Percentiles rank a stretch among this genome's conserved stretches.
These are phyloP conservation scores for Melozone crissalis DNA, from an alignment of 2,113 vertebrate species.

Conservation along the genomic window DNA sequence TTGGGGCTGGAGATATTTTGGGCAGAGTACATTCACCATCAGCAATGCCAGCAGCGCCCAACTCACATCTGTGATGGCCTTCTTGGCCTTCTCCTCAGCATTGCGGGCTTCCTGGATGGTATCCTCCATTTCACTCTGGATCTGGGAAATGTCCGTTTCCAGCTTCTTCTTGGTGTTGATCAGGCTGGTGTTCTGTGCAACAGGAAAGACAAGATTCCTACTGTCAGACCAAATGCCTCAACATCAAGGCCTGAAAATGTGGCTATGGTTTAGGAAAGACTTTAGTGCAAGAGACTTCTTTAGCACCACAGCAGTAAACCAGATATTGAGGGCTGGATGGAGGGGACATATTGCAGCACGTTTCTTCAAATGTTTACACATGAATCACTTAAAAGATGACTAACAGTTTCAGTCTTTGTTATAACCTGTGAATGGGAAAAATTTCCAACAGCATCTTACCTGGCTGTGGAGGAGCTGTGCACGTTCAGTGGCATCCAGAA, in stretches of 20 bases:
- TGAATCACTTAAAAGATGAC: not conserved
- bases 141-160: constrained; percentile 76
- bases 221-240: too few species aligned
- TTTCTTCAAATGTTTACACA: not conserved
- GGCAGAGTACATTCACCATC: too few species aligned
- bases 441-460: constrained; percentile 9
- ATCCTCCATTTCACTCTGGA: constrained; percentile 87
- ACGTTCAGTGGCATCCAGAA: constrained; percentile 75
- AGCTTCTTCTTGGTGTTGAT: constrained; percentile 37
- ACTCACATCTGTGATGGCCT: too few species aligned
- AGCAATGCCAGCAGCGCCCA: too few species aligned
- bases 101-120: constrained; percentile 78
- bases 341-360: not conserved
- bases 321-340: not conserved
- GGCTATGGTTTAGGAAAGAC: too few species aligned
- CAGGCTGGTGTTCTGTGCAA: constrained; percentile 76
- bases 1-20: too few species aligned
- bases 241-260: not conserved
- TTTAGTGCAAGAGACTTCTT: too few species aligned
- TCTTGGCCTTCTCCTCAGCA: constrained; percentile 58
- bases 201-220: too few species aligned
- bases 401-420: not conserved
- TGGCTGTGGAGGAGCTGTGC: constrained; percentile 81
- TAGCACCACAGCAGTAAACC: not conserved
- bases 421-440: not conserved